phyloP scores from a whole-genome alignment of 2,888 invertebrate species.

The Phorcus lineatus region DNA sequence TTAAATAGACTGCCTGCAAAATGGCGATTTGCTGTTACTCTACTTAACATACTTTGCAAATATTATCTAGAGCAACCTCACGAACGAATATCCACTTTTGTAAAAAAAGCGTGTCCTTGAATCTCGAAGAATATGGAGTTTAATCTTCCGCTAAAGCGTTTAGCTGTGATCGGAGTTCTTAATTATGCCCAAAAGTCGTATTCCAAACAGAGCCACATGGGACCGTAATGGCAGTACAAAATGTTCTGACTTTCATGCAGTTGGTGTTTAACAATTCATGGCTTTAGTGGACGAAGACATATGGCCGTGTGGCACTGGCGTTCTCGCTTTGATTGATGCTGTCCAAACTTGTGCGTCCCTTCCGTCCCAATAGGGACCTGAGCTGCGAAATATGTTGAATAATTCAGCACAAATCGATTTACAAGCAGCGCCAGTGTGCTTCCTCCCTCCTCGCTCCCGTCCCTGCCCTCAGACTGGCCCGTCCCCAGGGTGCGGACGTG shows the following conservation, averaged over 20 bases:
- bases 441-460: not conserved
- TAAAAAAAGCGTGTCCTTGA: no score
- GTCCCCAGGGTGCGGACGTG: not conserved
- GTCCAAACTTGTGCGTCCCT: constrained; percentile 13
- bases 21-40: no score
- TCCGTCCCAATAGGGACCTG: not conserved
- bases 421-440: not conserved
- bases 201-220: not conserved
- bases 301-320: not conserved
- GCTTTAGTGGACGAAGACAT: constrained; percentile 7
- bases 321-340: not conserved
- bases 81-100: no score
- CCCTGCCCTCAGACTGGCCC: not conserved
- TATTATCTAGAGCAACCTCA: no score
- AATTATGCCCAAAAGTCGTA: constrained; percentile 1
- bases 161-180: not conserved
- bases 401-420: constrained; percentile 1
- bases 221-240: constrained; percentile 8
- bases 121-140: not conserved
- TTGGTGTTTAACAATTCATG: constrained; percentile 13
- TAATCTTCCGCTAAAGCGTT: not conserved
- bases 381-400: not conserved
- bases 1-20: no score
- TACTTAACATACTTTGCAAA: no score
- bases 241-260: constrained; percentile 5